Base-by-base conservation (phyloP, 2,888 invertebrate species). In the Cheilosia urbana region DNA sequence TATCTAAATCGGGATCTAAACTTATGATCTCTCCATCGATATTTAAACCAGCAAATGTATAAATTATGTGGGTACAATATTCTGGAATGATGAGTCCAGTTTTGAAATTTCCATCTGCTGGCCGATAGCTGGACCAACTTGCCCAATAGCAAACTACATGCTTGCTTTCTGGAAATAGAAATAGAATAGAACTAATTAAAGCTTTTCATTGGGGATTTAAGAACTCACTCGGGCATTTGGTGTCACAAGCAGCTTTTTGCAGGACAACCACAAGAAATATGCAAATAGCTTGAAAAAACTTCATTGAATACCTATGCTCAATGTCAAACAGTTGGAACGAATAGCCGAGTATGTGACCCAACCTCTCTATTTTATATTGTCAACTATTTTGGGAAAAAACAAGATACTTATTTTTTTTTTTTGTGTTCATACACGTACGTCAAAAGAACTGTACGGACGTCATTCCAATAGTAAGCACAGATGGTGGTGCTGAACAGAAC, bases 11-110 rank as follows among this genome's bases (percentile, higher is more conserved):
- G 0, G 90, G 83, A 88, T 93, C 92, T 17, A 94, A 89, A 15
- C 93, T 92, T 34, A 90, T 89, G 24, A 94, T 92, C 47, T 90
- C 89, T 68, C 92, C 91, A 4, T 92, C 90, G 15, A 91, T 88
- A 66, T 92, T 88, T 17, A 94, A 89, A 0, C 94, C 93, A 58
- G 93, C 93, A 89, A 94, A 94, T 13, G 93, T 91, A 88, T 94
- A 94, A 5, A 94, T 91, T 3, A 94, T 87, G 89, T 94, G 93
- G 0, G 93, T 93, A 89, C 94, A 94, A 2, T 93, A 90, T 53
- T 88, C 88, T 0, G 93, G 93, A 81, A 93, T 92, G 21, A 94
- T 93, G 60, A 93, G 88, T 60, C 91, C 91, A 13, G 92, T 89
- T 37, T 91, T 90, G 89, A 93, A 93, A 21, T 89, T 87, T 1